These are phyloP conservation scores for Oscheius onirici DNA, from an alignment of 2,888 invertebrate species.

Conservation along the genomic window DNA sequence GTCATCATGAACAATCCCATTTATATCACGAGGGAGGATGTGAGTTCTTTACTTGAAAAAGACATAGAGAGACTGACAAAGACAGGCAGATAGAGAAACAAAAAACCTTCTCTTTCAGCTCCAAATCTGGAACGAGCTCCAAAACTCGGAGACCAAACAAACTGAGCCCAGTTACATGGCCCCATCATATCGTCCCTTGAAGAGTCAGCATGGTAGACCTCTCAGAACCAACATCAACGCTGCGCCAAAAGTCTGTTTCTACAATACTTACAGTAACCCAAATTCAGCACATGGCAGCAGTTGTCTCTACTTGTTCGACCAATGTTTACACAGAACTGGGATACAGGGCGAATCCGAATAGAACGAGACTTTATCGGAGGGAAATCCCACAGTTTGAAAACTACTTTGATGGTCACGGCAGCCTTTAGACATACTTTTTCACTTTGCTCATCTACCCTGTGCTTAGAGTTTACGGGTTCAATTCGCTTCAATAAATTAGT, in stretches of 20 bases:
- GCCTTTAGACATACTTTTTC: not conserved
- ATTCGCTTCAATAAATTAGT: not conserved
- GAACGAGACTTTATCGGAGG: not conserved
- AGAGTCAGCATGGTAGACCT: conserved; percentile 90
- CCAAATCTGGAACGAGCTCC: conserved; percentile 68
- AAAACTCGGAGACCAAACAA: conserved; percentile 65
- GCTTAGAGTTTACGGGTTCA: conserved; percentile 15
- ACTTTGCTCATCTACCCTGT: conserved; percentile 9
- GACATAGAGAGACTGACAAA: too few relatives aligned
- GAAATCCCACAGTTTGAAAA: not conserved
- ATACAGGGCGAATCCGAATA: conserved; percentile 64
- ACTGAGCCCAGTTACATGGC: conserved; percentile 77
- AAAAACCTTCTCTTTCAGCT: conserved; percentile 51
- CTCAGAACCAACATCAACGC: conserved; percentile 97
- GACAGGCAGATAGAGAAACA: not conserved
- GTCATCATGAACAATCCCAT: conserved; percentile 96
- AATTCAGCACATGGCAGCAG: not conserved
- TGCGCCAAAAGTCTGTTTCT: conserved; percentile 43
- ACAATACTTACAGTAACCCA: not conserved
- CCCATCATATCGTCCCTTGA: conserved; percentile 83
- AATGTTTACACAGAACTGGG: conserved; percentile 69
- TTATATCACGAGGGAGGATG: conserved; percentile 94
- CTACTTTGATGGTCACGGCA: conserved; percentile 1
- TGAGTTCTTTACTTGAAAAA: too few relatives aligned
- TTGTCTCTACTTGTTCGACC: conserved; percentile 55